Percentiles rank a stretch among this genome's conserved stretches.
These are phyloP conservation scores for Drosophila mojavensis DNA, from an alignment of 1,140 invertebrate species.

Conservation along the genomic window DNA sequence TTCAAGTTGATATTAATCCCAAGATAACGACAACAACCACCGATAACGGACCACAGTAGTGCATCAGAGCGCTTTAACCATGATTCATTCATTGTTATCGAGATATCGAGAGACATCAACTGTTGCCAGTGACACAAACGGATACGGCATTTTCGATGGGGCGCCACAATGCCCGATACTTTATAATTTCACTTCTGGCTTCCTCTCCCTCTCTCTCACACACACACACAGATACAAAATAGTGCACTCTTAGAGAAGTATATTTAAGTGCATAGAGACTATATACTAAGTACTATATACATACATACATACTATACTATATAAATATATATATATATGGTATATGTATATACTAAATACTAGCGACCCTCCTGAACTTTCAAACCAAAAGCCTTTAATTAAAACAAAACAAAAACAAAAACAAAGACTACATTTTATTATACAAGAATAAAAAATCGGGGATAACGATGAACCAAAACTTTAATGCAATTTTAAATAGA, in stretches of 20 bases:
- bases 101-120: conserved; percentile 3
- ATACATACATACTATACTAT: conserved; percentile 15
- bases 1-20: not conserved
- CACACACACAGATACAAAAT: not conserved
- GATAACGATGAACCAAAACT: conserved; percentile 16
- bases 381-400: conserved; percentile 51
- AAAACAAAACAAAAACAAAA: conserved; percentile 28
- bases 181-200: not conserved
- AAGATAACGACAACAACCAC: conserved; percentile 40
- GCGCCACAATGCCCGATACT: not conserved
- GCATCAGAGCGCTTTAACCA: conserved; percentile 37
- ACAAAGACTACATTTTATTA: conserved; percentile 50
- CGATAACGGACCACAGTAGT: conserved; percentile 58
- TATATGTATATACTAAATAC: conserved; percentile 22
- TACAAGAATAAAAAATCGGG: conserved; percentile 8
- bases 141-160: not conserved
- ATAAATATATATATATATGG: conserved; percentile 1
- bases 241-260: conserved; percentile 28
- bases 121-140: conserved; percentile 12
- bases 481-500: conserved; percentile 37
- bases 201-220: not conserved
- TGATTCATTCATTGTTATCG: conserved; percentile 41
- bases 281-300: conserved; percentile 35
- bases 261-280: conserved; percentile 31
- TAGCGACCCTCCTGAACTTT: conserved; percentile 51